phyloP scores from a whole-genome alignment of 2,797 vertebrate species.

The Spondyliosoma cantharus region DNA sequence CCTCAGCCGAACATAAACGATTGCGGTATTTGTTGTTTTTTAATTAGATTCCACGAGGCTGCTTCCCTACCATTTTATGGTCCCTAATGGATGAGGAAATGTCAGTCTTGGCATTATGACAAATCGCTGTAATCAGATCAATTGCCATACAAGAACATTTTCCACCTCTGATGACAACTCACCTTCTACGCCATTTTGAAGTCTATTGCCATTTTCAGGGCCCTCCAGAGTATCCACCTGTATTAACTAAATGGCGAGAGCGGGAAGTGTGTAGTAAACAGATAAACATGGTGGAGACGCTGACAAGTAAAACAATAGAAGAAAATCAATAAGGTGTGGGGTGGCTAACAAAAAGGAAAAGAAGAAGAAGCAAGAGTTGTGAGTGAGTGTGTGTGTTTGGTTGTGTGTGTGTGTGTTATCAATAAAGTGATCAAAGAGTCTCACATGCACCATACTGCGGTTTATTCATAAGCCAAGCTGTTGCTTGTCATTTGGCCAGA shows the following conservation, averaged over 20 bases:
- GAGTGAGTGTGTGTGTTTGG: not conserved
- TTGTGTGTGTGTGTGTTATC: conserved; percentile 23
- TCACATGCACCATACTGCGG: conserved; percentile 68
- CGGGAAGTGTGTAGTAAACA: conserved; percentile 24
- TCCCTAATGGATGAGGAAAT: conserved; percentile 77
- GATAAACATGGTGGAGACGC: conserved; percentile 16
- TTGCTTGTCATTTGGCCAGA: conserved; percentile 78
- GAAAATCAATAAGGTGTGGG: conserved; percentile 20
- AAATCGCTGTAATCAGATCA: conserved; percentile 76
- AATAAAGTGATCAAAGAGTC: conserved; percentile 65
- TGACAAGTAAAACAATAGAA: conserved; percentile 14
- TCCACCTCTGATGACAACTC: conserved; percentile 49
- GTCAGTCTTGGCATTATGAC: conserved; percentile 75
- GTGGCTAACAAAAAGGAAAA: not conserved
- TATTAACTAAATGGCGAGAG: conserved; percentile 43
- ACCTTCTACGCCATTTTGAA: conserved; percentile 59
- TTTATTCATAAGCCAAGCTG: conserved; percentile 82
- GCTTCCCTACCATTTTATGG: conserved; percentile 61
- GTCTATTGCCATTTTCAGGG: conserved; percentile 50
- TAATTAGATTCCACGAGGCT: conserved; percentile 75
- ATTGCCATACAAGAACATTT: conserved; percentile 57
- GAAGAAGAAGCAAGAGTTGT: not conserved
- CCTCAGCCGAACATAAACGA: conserved; percentile 59
- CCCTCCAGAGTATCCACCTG: conserved; percentile 51
- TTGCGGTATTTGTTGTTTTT: conserved; percentile 67